Base-by-base conservation (phyloP, 1,140 invertebrate genomes). In the Halesus radiatus region DNA sequence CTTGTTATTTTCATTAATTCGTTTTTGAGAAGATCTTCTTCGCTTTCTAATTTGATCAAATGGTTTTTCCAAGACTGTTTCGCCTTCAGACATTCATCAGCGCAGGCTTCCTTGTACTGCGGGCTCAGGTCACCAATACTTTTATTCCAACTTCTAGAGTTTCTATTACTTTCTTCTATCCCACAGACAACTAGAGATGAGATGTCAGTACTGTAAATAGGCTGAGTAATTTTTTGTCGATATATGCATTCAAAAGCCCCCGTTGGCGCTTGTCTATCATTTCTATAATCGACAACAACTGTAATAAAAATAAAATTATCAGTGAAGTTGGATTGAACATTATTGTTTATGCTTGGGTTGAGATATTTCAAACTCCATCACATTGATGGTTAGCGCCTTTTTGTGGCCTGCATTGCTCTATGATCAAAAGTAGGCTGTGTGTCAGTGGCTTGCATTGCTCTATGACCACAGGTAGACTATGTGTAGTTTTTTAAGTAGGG, bases 271-370 rank as follows among this genome's bases (percentile, higher is more conserved):
- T 85, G 84, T 7, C 87, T 84, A 85, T 92, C 88, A 20, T 86
- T 85, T 20, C 88, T 86, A 84, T 90, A 83, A 84, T 93, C 92
- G 45, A 93, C 89, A 26, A 93, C 89, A 80, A 93, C 90, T 92
- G 84, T 15, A 88, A 89, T 29, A 76, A 22, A 75, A 64, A 73
- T 79, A 37, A 13, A 13, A 45, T 45, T 45, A 13, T 1, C 0
- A 13, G 37, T 45, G 8, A 13, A 45, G 37, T 45, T 45, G 8
- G 8, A 45, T 13, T 45, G 37, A 45, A 45, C 10, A 45, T 13
- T 45, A 10, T 45, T 45, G 2, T 8, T 45, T 45, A 45, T 45
- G 37, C 37, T 45, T 32, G 7, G 32, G 6, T 6, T 32, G 32
- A 7, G 32, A 7, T 32, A 7, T 32, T 32, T 32, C 6, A 3